Conservation (phyloP, 2,113 vertebrate species). For the Chelonoidis abingdonii region DNA sequence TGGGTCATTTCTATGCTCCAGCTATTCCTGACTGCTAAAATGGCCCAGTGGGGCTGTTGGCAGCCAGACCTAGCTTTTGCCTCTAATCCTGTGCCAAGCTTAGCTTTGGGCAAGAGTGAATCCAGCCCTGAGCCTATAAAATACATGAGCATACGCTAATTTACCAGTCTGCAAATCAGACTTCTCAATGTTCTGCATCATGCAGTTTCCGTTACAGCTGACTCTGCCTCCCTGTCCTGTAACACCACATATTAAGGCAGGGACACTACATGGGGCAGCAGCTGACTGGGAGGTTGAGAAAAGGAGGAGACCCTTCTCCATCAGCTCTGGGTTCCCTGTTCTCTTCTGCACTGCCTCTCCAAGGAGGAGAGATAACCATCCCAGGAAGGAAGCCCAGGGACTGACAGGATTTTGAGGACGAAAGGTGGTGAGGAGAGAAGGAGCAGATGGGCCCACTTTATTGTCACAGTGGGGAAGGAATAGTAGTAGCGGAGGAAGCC, state of each 20-base stretch:
- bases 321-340: background rate
- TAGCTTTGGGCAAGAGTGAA: background rate
- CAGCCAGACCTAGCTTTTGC: background rate
- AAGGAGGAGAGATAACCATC: background rate
- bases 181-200: background rate
- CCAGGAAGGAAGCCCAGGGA: background rate
- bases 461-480: background rate
- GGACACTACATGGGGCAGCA: background rate
- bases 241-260: background rate
- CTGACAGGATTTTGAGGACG: background rate
- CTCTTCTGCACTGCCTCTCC: background rate
- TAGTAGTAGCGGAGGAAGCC: background rate
- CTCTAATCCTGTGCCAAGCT: conserved; percentile 1
- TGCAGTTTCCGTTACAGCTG: background rate
- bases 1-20: conserved; percentile 10
- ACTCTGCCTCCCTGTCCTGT: background rate
- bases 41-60: background rate
- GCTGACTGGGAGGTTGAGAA: background rate
- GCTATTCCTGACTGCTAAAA: conserved; percentile 1
- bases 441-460: background rate
- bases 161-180: background rate
- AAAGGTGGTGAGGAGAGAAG: background rate
- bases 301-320: background rate
- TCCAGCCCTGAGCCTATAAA: background rate
- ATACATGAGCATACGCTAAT: background rate